These are phyloP conservation scores for Leucosticte australis DNA, from an alignment of 2,113 vertebrate genomes.

Conservation along the genomic window DNA sequence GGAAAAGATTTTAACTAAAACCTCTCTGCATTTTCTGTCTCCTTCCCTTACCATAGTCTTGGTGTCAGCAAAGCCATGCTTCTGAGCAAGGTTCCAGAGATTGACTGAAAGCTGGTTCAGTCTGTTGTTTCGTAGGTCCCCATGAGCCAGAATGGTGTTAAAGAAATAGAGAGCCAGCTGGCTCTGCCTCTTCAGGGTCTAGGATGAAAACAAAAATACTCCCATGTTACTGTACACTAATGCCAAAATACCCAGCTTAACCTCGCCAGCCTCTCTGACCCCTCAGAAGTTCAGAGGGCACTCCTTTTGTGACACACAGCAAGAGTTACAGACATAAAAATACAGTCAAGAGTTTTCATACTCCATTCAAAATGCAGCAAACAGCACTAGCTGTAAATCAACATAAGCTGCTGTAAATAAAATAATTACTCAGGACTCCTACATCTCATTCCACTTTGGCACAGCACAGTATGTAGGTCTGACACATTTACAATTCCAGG, in stretches of 20 bases:
- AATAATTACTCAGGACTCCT: neutral
- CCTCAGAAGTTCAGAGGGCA: neutral
- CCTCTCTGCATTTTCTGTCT: neutral
- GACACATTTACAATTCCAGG: neutral
- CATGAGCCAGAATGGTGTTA: constrained; percentile 87
- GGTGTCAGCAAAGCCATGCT: constrained; percentile 89
- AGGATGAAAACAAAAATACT: neutral
- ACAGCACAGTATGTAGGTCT: neutral
- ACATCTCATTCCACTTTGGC: neutral
- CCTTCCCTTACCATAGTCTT: constrained; percentile 82
- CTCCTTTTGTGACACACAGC: neutral
- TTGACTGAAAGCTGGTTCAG: constrained; percentile 92
- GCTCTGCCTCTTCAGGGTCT: constrained; percentile 85
- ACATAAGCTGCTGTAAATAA: neutral
- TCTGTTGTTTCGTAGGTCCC: constrained; percentile 92
- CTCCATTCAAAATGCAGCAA: neutral
- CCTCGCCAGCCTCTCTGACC: neutral
- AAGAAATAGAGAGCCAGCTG: constrained; percentile 88
- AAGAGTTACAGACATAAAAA: neutral
- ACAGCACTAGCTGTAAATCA: neutral
- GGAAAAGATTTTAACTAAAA: neutral
- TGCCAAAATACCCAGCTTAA: neutral
- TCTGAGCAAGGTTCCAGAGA: constrained; percentile 95
- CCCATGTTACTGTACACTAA: neutral
- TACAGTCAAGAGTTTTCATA: accelerated